Evolutionary conservation across 1,140 invertebrate species (phyloP).

Genomic region (Eueides isabella): DNA sequence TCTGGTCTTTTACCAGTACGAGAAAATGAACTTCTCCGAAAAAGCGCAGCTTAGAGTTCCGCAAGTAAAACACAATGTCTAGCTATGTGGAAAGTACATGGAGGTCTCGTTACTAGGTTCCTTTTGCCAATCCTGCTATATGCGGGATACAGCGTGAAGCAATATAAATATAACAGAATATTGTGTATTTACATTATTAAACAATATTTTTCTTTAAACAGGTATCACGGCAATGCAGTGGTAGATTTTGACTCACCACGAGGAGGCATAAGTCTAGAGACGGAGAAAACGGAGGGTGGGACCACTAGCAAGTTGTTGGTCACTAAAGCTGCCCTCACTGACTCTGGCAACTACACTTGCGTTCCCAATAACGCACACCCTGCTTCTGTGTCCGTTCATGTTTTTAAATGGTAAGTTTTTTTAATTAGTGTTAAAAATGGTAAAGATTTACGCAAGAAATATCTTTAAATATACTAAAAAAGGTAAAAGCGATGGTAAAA

Average conservation of each 20-base stretch:
- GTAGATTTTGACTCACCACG: slow-evolving; percentile 94
- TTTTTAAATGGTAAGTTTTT: slow-evolving; percentile 90
- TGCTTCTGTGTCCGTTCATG: slow-evolving; percentile 93
- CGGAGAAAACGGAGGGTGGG: slow-evolving; percentile 93
- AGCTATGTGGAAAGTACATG: too few species aligned
- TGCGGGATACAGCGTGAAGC: too few species aligned
- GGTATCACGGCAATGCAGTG: slow-evolving; percentile 90
- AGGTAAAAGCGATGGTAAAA: too few species aligned
- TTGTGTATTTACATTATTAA: neutral
- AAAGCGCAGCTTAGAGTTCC: too few species aligned
- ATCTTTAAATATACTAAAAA: too few species aligned
- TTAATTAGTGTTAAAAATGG: neutral
- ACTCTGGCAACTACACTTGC: slow-evolving; percentile 95
- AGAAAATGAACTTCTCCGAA: too few species aligned
- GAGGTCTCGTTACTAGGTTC: too few species aligned
- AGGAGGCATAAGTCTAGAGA: slow-evolving; percentile 94
- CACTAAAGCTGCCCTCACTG: slow-evolving; percentile 91
- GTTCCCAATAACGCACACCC: slow-evolving; percentile 93
- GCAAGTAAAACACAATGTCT: too few species aligned
- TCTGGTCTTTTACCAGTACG: too few species aligned
- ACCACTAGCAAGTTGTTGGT: slow-evolving; percentile 95
- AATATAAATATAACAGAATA: too few species aligned
- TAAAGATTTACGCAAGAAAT: too few species aligned
- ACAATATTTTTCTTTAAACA: slow-evolving; percentile 38
- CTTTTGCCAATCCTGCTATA: too few species aligned